A percentile compares a stretch with the other conserved stretches of the same genome.
Evolutionary conservation across 1,140 invertebrate species (phyloP).

Genomic region (Galendromus occidentalis): DNA sequence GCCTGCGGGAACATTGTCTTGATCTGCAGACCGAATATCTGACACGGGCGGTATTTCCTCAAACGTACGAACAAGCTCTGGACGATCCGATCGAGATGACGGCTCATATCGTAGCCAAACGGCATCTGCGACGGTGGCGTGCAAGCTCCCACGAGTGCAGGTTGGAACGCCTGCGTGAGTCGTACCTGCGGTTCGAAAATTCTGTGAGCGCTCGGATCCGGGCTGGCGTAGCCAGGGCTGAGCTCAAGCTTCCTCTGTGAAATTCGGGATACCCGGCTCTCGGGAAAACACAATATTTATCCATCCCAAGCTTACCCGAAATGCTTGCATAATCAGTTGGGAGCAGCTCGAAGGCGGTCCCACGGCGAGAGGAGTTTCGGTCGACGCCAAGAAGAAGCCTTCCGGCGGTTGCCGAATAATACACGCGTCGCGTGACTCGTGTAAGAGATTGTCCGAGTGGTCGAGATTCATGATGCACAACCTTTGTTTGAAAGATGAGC

Average conservation of each 20-base stretch:
- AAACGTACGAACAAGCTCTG: slow-evolving; percentile 67
- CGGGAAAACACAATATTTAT: no score
- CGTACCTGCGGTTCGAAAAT: background rate
- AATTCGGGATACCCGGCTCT: no score
- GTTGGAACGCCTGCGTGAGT: background rate
- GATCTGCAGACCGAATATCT: slow-evolving; percentile 53
- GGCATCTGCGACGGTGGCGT: background rate
- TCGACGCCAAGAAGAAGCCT: background rate
- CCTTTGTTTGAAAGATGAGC: background rate
- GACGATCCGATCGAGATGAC: slow-evolving; percentile 20
- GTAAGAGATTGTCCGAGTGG: background rate
- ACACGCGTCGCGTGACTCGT: background rate
- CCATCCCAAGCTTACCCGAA: background rate
- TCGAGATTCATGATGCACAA: slow-evolving; percentile 2
- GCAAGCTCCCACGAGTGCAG: background rate
- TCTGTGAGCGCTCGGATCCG: no score
- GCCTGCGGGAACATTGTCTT: slow-evolving; percentile 56
- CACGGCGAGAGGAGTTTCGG: background rate
- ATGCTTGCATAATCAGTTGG: slow-evolving; percentile 4
- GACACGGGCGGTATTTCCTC: slow-evolving; percentile 57
- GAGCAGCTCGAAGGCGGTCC: background rate
- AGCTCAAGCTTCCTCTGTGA: no score
- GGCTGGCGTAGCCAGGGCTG: no score
- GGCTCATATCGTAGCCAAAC: background rate
- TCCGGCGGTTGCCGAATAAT: background rate